These are phyloP conservation scores for Siderastrea radians DNA, from an alignment of 92 coral and sea anemone species.

Conservation along the genomic window DNA sequence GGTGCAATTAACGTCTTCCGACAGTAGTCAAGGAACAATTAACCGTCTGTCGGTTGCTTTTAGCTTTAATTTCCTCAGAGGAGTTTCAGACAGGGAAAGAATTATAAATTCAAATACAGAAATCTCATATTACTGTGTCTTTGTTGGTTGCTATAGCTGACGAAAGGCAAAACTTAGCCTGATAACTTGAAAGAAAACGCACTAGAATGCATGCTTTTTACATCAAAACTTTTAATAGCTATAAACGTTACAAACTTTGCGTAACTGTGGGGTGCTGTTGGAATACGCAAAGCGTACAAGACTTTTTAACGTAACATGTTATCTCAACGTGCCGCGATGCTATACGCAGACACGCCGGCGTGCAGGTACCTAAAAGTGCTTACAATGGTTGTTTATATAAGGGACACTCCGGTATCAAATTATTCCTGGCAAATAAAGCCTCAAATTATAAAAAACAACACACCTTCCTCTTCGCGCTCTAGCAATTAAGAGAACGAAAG, in stretches of 20 bases:
- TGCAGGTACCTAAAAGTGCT: not conserved
- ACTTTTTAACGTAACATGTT: too few relatives aligned
- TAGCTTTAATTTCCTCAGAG: not conserved
- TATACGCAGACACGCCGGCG: not conserved
- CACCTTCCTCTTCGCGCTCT: too few relatives aligned
- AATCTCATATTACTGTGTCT: not conserved
- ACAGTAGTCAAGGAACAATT: not conserved
- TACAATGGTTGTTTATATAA: not conserved
- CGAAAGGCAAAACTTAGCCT: not conserved
- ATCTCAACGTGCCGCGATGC: too few relatives aligned
- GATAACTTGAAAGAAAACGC: too few relatives aligned
- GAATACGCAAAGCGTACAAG: too few relatives aligned
- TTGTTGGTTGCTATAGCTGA: not conserved
- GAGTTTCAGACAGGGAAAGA: not conserved
- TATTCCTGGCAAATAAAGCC: too few relatives aligned
- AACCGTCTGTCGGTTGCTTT: not conserved
- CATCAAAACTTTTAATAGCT: too few relatives aligned
- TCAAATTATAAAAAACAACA: too few relatives aligned
- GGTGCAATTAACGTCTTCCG: not conserved
- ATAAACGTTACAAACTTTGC: too few relatives aligned
- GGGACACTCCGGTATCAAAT: not conserved
- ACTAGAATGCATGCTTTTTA: too few relatives aligned
- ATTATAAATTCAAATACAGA: not conserved
- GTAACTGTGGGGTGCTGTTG: too few relatives aligned
- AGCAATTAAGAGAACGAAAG: too few relatives aligned